These are phyloP conservation scores for Agrenia bidenticulata DNA, from an alignment of 2,888 invertebrate genomes.

Conservation along the genomic window DNA sequence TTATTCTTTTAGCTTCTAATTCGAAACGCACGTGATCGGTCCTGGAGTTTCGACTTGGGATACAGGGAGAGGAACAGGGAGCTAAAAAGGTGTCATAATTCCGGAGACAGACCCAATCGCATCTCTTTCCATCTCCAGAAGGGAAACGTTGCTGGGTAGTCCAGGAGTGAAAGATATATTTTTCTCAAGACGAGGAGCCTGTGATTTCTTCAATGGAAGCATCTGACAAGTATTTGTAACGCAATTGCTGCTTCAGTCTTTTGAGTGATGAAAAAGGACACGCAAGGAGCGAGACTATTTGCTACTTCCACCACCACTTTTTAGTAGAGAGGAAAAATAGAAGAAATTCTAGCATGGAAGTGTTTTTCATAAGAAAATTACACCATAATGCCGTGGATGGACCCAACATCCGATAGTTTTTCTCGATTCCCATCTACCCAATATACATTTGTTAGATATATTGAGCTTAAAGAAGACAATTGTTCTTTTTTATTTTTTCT, in stretches of 20 bases:
- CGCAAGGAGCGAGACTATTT: constrained; percentile 39
- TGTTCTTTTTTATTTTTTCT: constrained; percentile 51
- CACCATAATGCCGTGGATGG: constrained; percentile 42
- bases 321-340: constrained; percentile 14
- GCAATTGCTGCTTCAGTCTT: background rate
- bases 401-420: constrained; percentile 45
- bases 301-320: constrained; percentile 17
- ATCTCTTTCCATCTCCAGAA: constrained; percentile 1
- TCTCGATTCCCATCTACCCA: constrained; percentile 12
- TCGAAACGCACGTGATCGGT: constrained; percentile 17
- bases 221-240: constrained; percentile 9
- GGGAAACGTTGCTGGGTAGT: background rate
- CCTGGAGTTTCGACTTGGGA: constrained; percentile 20
- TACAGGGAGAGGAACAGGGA: constrained; percentile 14
- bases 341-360: constrained; percentile 28
- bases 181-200: background rate
- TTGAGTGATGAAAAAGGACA: constrained; percentile 39
- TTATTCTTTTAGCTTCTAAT: constrained; percentile 38
- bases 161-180: background rate
- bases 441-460: constrained; percentile 2
- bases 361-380: constrained; percentile 50
- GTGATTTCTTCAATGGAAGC: constrained; percentile 9
- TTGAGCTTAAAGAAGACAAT: constrained; percentile 38
- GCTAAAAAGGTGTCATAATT: constrained; percentile 25
- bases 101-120: constrained; percentile 1